Evolutionary conservation across 2,888 invertebrate species (phyloP).

Genomic region (Scelioninae gen. 1): DNA sequence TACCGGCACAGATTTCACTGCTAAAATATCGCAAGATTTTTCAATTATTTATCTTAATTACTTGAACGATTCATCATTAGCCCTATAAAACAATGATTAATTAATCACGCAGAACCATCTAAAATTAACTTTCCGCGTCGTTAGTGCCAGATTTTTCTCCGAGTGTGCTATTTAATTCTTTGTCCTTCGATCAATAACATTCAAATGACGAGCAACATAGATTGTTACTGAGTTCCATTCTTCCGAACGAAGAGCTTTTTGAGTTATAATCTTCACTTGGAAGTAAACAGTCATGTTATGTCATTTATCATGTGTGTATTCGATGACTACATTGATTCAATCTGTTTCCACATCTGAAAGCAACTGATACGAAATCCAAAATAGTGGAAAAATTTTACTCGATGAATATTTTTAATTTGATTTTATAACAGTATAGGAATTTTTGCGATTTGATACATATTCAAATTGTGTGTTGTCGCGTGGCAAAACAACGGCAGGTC

Average conservation of each 20-base stretch:
- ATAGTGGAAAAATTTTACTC: neutral
- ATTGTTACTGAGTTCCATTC: conserved; percentile 43
- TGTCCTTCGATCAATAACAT: conserved; percentile 57
- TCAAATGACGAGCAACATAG: conserved; percentile 46
- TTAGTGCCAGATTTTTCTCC: conserved; percentile 39
- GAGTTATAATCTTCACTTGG: conserved; percentile 23
- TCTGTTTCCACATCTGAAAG: conserved; percentile 5
- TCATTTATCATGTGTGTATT: conserved; percentile 37
- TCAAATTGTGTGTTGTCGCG: conserved; percentile 13
- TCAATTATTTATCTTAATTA: conserved; percentile 15
- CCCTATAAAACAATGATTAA: conserved; percentile 35
- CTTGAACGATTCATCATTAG: conserved; percentile 16
- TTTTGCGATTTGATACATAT: conserved; percentile 24
- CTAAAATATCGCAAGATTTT: conserved; percentile 3
- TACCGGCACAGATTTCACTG: conserved; percentile 4
- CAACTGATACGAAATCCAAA: neutral
- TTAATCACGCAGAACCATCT: conserved; percentile 12
- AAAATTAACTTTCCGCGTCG: conserved; percentile 39
- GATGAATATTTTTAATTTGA: neutral
- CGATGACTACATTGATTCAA: conserved; percentile 33
- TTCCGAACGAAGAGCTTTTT: conserved; percentile 2
- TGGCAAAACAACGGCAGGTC: neutral
- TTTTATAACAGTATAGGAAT: neutral
- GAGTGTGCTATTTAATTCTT: conserved; percentile 43
- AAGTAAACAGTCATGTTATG: conserved; percentile 44